Evolutionary conservation across 30 jellyfish, hydroid and myxozoan genomes (phyloP).

Genomic region (Turritopsis rubra): DNA sequence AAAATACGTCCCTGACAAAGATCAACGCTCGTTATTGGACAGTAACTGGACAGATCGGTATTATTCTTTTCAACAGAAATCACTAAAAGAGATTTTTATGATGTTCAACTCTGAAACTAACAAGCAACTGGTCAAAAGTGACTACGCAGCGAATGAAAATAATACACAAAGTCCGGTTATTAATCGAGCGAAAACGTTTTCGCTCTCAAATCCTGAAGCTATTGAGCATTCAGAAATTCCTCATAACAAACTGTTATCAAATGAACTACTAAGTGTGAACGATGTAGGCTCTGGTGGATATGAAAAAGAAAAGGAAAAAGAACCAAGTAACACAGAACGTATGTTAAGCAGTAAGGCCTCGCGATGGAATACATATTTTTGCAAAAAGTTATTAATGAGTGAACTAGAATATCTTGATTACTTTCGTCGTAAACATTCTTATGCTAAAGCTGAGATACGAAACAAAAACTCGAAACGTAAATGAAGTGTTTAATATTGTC

Average conservation of each 20-base stretch:
- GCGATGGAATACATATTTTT: constrained; percentile 64
- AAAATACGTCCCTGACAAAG: neutral
- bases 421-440: constrained; percentile 73
- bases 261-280: neutral
- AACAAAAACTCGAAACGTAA: neutral
- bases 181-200: neutral
- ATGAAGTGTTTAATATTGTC: too few species aligned
- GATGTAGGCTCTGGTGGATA: constrained; percentile 22
- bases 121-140: neutral
- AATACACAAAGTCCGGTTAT: neutral
- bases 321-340: neutral
- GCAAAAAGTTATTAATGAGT: constrained; percentile 72
- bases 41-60: neutral
- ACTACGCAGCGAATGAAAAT: neutral
- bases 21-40: neutral
- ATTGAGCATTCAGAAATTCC: neutral
- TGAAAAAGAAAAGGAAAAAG: neutral
- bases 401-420: constrained; percentile 81
- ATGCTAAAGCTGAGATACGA: constrained; percentile 35
- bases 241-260: too few species aligned
- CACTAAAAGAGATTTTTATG: neutral
- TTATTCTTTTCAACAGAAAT: neutral
- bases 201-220: neutral
- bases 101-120: neutral
- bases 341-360: constrained; percentile 55